Conservation (phyloP, 2,113 vertebrate species). For the Syngnathoides biaculeatus region DNA sequence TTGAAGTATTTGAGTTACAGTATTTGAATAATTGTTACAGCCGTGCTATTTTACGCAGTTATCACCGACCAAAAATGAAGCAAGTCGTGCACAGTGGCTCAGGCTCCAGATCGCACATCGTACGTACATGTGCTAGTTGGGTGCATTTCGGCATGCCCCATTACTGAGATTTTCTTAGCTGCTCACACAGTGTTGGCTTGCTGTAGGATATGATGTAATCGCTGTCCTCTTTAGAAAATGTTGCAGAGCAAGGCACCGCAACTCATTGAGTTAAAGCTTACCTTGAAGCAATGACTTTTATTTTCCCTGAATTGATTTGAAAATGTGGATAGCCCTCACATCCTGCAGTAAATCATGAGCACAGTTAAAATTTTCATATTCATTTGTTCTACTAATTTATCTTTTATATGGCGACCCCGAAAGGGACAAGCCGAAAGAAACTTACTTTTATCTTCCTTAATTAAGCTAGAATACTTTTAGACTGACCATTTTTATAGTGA, state of each 20-base stretch:
- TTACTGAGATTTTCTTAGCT: constrained; percentile 25
- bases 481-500: too few relatives aligned
- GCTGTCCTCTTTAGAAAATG: constrained; percentile 24
- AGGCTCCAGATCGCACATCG: constrained; percentile 7
- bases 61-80: background rate
- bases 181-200: constrained; percentile 25
- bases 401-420: too few relatives aligned
- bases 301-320: constrained; percentile 1
- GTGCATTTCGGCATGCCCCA: background rate
- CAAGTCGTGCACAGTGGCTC: background rate
- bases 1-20: too few relatives aligned
- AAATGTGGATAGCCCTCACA: constrained; percentile 11
- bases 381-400: too few relatives aligned
- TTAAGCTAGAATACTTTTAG: too few relatives aligned
- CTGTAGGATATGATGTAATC: constrained; percentile 58
- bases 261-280: constrained; percentile 32
- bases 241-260: constrained; percentile 48
- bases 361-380: too few relatives aligned
- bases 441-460: too few relatives aligned
- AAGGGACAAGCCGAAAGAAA: too few relatives aligned
- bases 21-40: too few relatives aligned
- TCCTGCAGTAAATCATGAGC: background rate
- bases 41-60: too few relatives aligned
- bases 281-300: constrained; percentile 39
- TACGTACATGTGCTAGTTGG: background rate